A percentile compares a stretch with the other conserved stretches of the same genome.
phyloP scores from a whole-genome alignment of 2,113 vertebrate species.

The Corythornis vintsioides region DNA sequence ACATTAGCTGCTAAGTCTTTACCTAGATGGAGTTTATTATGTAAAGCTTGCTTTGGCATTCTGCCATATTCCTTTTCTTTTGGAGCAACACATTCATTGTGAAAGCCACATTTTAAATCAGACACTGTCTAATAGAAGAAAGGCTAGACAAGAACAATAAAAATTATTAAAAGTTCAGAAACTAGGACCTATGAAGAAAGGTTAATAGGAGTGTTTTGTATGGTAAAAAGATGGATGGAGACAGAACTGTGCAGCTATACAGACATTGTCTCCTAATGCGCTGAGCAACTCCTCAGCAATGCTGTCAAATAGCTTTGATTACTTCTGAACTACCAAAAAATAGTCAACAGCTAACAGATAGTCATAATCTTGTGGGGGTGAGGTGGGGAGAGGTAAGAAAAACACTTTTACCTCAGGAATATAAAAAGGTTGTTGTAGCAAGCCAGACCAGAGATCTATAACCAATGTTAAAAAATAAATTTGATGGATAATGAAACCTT shows the following conservation, averaged over 20 bases:
- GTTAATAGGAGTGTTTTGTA: neutral
- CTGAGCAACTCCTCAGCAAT: neutral
- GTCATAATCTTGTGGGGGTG: neutral
- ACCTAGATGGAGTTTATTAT: neutral
- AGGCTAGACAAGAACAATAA: neutral
- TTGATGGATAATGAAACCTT: neutral
- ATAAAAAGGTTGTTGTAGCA: neutral
- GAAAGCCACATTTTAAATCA: neutral
- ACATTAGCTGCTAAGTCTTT: neutral
- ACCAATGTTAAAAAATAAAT: neutral
- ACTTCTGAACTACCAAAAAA: neutral
- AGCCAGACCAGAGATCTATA: neutral
- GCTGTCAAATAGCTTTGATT: neutral
- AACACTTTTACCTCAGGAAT: neutral
- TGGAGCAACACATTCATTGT: neutral
- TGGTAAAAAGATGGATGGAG: neutral
- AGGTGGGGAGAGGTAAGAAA: accelerated
- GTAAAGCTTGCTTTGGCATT: neutral
- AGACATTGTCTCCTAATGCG: neutral
- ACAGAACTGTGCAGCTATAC: neutral
- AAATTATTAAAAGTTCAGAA: neutral
- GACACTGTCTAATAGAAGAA: neutral
- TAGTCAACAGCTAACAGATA: neutral
- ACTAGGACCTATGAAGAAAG: neutral
- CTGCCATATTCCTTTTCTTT: neutral